These are phyloP conservation scores for Elgaria multicarinata DNA, from an alignment of 2,113 vertebrate species.

Conservation along the genomic window DNA sequence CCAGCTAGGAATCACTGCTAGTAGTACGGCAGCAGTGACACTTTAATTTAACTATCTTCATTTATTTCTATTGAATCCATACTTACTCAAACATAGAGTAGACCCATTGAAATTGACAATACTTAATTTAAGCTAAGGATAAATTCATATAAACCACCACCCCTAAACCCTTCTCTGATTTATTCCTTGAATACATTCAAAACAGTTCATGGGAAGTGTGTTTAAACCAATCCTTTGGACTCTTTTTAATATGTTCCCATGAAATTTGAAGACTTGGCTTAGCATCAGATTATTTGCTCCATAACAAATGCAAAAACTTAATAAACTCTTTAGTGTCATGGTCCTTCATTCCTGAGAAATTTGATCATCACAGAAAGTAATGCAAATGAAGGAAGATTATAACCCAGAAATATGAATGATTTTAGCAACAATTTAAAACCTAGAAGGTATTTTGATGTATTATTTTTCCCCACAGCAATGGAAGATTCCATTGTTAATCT, in stretches of 20 bases:
- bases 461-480: neutral
- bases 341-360: conserved; percentile 72
- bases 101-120: no score
- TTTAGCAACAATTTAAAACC: neutral
- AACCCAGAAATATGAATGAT: conserved; percentile 48
- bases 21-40: no score
- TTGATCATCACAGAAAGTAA: conserved; percentile 68
- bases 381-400: conserved; percentile 69
- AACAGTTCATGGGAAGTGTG: conserved; percentile 57
- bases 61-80: no score
- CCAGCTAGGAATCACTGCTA: no score
- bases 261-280: conserved; percentile 69
- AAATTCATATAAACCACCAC: neutral
- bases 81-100: no score
- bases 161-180: conserved; percentile 30
- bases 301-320: conserved; percentile 68
- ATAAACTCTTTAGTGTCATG: conserved; percentile 62
- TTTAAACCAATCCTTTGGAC: conserved; percentile 53
- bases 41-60: no score
- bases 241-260: conserved; percentile 67
- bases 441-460: conserved; percentile 19
- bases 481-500: neutral
- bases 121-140: neutral
- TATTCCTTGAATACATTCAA: conserved; percentile 28
- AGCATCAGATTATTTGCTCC: conserved; percentile 68